phyloP scores from a whole-genome alignment of 2,888 invertebrate genomes.

The Lypha dubia region DNA sequence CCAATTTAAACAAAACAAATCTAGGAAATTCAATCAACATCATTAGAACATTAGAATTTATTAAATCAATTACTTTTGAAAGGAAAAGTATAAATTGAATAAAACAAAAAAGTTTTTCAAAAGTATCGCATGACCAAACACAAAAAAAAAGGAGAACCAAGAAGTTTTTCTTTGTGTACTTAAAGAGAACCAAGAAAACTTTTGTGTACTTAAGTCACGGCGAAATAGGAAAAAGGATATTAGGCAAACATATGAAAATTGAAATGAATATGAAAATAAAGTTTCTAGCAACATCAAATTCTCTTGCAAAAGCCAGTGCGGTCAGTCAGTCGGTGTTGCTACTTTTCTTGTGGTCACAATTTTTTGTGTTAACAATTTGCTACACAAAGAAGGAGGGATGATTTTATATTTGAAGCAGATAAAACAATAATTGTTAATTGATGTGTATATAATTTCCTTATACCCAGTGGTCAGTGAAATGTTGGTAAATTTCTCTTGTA shows the following conservation, averaged over 20 bases:
- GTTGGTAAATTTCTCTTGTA: slow-evolving; percentile 36
- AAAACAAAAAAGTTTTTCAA: slow-evolving; percentile 55
- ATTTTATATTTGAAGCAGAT: slow-evolving; percentile 44
- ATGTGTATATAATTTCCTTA: slow-evolving; percentile 80
- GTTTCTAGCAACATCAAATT: slow-evolving; percentile 22
- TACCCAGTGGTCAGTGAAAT: slow-evolving; percentile 66
- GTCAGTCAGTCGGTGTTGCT: slow-evolving; percentile 20
- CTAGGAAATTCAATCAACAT: slow-evolving; percentile 29
- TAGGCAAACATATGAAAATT: slow-evolving; percentile 46
- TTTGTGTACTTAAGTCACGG: slow-evolving; percentile 38
- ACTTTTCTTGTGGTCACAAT: slow-evolving; percentile 46
- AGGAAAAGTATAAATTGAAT: slow-evolving; percentile 33
- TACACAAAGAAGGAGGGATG: slow-evolving; percentile 44
- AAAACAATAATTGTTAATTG: slow-evolving; percentile 80
- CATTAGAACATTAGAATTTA: slow-evolving; percentile 41
- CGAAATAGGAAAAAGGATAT: slow-evolving; percentile 17
- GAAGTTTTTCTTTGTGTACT: slow-evolving; percentile 45
- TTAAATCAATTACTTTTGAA: slow-evolving; percentile 58
- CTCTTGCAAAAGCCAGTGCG: slow-evolving; percentile 6
- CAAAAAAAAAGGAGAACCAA: neutral
- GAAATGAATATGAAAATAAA: slow-evolving; percentile 58
- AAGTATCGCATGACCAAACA: slow-evolving; percentile 73
- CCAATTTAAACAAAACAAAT: slow-evolving; percentile 64
- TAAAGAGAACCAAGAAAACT: slow-evolving; percentile 14
- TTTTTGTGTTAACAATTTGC: slow-evolving; percentile 60